Evolutionary conservation across 2,888 invertebrate species (phyloP).

Genomic region (Tridacna gigas): DNA sequence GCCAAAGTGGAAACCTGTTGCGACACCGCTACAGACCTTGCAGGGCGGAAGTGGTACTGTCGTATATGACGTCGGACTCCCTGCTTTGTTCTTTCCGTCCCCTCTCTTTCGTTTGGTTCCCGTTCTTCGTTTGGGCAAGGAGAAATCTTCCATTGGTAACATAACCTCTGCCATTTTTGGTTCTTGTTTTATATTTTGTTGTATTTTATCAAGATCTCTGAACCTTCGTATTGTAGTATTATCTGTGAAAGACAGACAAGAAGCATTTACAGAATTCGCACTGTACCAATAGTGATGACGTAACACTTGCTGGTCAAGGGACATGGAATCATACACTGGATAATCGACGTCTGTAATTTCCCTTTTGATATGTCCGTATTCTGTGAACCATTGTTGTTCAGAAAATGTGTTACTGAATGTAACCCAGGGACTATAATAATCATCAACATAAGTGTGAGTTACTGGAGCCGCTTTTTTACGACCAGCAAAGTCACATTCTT

Average conservation of each 20-base stretch:
- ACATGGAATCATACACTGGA: background rate
- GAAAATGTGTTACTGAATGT: slow-evolving; percentile 8
- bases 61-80: slow-evolving; percentile 44
- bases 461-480: background rate
- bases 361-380: slow-evolving; percentile 7
- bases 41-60: slow-evolving; percentile 74
- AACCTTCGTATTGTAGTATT: background rate
- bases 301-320: background rate
- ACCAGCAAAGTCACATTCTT: slow-evolving; percentile 1
- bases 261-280: background rate
- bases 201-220: background rate
- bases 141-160: background rate
- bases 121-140: background rate
- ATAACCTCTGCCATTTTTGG: slow-evolving; percentile 33
- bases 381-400: background rate
- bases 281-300: background rate
- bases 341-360: background rate
- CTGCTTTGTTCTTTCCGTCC: slow-evolving; percentile 30
- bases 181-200: slow-evolving; percentile 3
- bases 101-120: slow-evolving; percentile 38
- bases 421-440: slow-evolving; percentile 23
- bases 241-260: slow-evolving; percentile 4
- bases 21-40: slow-evolving; percentile 70
- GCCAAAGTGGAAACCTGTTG: slow-evolving; percentile 75
- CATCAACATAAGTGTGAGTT: background rate